These are phyloP conservation scores for Malthinus flaveolus DNA, from an alignment of 2,888 invertebrate species.

Conservation along the genomic window DNA sequence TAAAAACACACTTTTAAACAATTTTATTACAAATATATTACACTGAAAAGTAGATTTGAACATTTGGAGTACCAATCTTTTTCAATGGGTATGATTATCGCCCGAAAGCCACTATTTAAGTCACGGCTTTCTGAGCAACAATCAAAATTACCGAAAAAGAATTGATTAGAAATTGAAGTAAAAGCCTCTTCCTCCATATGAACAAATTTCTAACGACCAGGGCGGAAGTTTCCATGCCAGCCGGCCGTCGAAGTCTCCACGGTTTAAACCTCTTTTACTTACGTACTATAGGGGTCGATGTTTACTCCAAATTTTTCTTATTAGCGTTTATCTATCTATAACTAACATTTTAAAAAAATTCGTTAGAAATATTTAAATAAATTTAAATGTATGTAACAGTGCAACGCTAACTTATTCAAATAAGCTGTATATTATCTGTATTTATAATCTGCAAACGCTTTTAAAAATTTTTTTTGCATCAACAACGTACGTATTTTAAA, in stretches of 20 bases:
- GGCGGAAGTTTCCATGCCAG: no score
- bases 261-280: no score
- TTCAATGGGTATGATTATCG: constrained; percentile 53
- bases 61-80: constrained; percentile 11
- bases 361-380: neutral
- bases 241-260: no score
- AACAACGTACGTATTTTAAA: neutral
- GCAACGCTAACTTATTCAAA: constrained; percentile 1
- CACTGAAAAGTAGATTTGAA: neutral
- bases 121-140: constrained; percentile 59
- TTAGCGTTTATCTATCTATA: no score
- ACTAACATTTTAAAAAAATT: no score
- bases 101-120: constrained; percentile 52
- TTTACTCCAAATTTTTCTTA: no score
- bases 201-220: no score
- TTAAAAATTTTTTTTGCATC: neutral
- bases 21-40: neutral
- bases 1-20: no score
- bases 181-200: no score
- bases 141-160: constrained; percentile 50
- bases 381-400: neutral
- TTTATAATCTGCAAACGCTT: neutral
- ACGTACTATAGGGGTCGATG: no score
- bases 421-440: neutral
- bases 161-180: no score